Evolutionary conservation across 2,113 vertebrate genomes (phyloP).

Genomic region (Phrynocephalus versicolor): DNA sequence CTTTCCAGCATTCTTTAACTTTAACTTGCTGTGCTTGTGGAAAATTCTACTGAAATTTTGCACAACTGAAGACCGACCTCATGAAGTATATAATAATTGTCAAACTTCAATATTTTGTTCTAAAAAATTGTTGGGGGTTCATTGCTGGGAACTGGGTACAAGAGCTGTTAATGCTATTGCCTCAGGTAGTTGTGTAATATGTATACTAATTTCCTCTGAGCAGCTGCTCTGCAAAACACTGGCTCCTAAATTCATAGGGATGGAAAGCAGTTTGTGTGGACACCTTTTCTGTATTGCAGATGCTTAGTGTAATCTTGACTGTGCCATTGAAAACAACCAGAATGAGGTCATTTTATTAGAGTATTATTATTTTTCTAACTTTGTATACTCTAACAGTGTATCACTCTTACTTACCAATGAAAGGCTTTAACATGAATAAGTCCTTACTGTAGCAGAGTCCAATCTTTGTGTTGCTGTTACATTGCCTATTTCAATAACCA

Average conservation of each 20-base stretch:
- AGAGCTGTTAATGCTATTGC: background rate
- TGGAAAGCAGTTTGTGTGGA: background rate
- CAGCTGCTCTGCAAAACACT: background rate
- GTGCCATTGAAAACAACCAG: background rate
- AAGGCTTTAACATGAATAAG: conserved; percentile 94
- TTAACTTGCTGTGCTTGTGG: no score
- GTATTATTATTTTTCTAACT: background rate
- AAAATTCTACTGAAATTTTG: no score
- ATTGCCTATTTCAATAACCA: conserved; percentile 80
- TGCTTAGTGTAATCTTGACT: background rate
- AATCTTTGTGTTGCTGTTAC: conserved; percentile 91
- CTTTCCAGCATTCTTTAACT: no score
- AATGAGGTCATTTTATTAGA: background rate
- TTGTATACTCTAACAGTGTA: background rate
- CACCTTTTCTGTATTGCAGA: background rate
- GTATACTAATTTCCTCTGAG: background rate
- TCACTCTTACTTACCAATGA: conserved; percentile 79
- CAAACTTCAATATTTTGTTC: background rate
- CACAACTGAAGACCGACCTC: no score
- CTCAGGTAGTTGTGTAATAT: background rate
- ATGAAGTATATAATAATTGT: no score
- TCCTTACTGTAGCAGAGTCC: conserved; percentile 96
- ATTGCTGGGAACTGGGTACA: background rate
- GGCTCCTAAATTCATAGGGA: background rate
- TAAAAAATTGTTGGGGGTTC: no score